These are phyloP conservation scores for Phymastichus coffea DNA, from an alignment of 1,140 invertebrate genomes.

Conservation along the genomic window DNA sequence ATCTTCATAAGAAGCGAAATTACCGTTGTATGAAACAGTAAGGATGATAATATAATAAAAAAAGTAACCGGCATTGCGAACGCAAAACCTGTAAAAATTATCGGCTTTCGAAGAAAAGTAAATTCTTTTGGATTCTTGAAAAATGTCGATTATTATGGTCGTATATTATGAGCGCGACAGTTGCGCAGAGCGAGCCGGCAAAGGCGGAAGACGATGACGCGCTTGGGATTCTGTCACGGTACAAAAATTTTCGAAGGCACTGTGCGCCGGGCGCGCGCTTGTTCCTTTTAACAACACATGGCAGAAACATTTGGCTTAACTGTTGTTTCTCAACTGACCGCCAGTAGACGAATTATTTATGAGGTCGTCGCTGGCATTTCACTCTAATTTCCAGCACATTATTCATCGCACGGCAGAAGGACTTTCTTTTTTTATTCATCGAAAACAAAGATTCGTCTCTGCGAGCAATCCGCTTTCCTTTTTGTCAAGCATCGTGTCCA, in stretches of 20 bases:
- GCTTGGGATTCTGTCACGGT: slow-evolving; percentile 14
- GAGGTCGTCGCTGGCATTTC: background rate
- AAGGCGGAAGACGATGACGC: slow-evolving; percentile 11
- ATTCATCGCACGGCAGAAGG: too few relatives aligned
- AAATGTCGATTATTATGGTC: too few relatives aligned
- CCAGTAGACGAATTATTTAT: background rate
- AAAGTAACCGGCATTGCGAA: too few relatives aligned
- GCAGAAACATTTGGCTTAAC: slow-evolving; percentile 6
- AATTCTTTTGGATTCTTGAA: too few relatives aligned
- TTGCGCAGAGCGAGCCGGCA: background rate
- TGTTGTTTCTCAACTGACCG: slow-evolving; percentile 10
- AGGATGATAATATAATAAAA: background rate
- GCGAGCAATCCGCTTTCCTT: too few relatives aligned
- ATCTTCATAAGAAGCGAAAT: background rate
- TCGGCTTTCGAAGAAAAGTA: too few relatives aligned
- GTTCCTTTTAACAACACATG: background rate
- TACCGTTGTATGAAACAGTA: background rate
- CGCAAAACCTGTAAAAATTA: too few relatives aligned
- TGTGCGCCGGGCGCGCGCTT: background rate
- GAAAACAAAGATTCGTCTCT: too few relatives aligned
- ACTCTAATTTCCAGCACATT: too few relatives aligned
- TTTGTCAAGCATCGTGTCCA: too few relatives aligned
- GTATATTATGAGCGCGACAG: too few relatives aligned
- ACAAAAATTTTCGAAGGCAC: slow-evolving; percentile 11
- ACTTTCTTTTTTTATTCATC: too few relatives aligned